These are phyloP conservation scores for Silurus meridionalis DNA, from an alignment of 2,113 vertebrate genomes.

Conservation along the genomic window DNA sequence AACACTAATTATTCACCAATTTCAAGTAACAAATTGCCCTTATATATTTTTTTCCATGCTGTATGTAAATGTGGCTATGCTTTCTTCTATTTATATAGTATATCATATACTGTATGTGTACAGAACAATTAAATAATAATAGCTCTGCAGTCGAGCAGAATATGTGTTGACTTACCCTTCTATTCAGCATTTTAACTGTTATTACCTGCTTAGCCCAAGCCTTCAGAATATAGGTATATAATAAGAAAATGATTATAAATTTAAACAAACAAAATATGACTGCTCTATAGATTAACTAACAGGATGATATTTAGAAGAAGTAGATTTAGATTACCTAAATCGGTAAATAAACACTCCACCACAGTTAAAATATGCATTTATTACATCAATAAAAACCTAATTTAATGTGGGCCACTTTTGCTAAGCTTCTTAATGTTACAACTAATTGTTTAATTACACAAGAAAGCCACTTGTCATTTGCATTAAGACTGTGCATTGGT, in stretches of 20 bases:
- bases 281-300: not conserved
- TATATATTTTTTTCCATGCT: not conserved
- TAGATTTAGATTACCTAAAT: not conserved
- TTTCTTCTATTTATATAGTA: not conserved
- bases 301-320: not conserved
- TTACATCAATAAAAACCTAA: not conserved
- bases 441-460: not conserved
- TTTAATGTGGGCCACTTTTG: not conserved
- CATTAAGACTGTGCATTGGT: not conserved
- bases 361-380: not conserved
- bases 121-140: not conserved
- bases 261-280: not conserved
- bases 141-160: not conserved
- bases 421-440: not conserved
- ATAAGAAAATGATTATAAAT: not conserved
- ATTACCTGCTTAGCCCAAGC: not conserved
- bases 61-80: not conserved
- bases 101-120: not conserved
- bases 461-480: not conserved
- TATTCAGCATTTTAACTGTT: not conserved
- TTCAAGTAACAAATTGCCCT: not conserved
- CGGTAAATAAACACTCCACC: not conserved
- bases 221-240: not conserved
- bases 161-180: not conserved
- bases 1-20: not conserved